Conservation (phyloP, 2,113 vertebrate species). For the Sterna hirundo region DNA sequence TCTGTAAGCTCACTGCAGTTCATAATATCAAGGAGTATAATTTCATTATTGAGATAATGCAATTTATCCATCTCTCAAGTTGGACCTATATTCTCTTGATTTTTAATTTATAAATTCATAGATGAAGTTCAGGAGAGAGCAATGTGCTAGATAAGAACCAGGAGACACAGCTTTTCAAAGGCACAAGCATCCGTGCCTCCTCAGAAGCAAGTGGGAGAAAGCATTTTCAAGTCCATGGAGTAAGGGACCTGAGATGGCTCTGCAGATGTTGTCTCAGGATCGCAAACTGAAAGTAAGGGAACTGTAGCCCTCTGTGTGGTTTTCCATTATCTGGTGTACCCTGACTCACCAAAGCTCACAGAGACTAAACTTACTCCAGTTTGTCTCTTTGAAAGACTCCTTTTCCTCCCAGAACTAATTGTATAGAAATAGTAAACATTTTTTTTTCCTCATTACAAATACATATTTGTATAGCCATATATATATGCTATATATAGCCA, state of each 20-base stretch:
- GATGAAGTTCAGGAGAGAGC: not conserved
- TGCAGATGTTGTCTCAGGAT: not conserved
- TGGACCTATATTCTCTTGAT: not conserved
- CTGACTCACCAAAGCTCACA: not conserved
- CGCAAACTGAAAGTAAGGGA: not conserved
- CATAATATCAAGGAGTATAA: not conserved
- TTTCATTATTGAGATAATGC: not conserved
- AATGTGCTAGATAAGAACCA: not conserved
- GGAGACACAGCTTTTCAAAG: not conserved
- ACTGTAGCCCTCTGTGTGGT: not conserved
- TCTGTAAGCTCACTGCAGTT: not conserved
- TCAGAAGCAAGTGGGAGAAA: not conserved
- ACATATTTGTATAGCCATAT: too few species aligned
- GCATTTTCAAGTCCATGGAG: not conserved
- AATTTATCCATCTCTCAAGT: not conserved
- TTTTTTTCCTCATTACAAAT: not conserved
- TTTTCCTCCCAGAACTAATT: not conserved
- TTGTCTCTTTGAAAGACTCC: not conserved
- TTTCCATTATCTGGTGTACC: not conserved
- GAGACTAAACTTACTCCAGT: not conserved
- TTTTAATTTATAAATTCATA: not conserved
- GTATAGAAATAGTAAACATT: not conserved
- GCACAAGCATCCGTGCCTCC: not conserved
- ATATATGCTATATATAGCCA: too few species aligned
- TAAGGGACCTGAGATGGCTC: not conserved